A percentile compares a stretch with the other conserved stretches of the same genome.
These are phyloP conservation scores for Amblyraja radiata DNA, from an alignment of 2,797 vertebrate species.

Conservation along the genomic window DNA sequence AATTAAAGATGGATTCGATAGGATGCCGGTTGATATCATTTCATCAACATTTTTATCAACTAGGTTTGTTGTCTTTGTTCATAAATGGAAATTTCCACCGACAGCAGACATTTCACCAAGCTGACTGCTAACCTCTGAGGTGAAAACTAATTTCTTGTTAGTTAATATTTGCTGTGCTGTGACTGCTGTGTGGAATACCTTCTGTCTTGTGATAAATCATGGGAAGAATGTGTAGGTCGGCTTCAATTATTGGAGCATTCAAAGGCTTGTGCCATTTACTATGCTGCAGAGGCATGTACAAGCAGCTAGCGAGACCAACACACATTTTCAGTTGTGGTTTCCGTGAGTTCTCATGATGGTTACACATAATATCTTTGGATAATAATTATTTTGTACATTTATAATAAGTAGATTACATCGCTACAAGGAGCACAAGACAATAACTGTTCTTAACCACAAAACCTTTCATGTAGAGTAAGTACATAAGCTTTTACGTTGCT, in stretches of 20 bases:
- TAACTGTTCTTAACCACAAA: neutral
- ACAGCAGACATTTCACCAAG: slow-evolving; percentile 11
- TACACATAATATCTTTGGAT: neutral
- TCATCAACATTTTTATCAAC: slow-evolving; percentile 7
- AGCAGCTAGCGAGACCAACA: neutral
- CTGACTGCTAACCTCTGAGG: slow-evolving; percentile 3
- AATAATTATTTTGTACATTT: neutral
- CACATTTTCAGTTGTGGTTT: neutral
- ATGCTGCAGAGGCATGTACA: neutral
- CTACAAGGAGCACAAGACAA: neutral
- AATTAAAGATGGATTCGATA: neutral
- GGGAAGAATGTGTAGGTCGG: neutral
- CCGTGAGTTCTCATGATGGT: neutral
- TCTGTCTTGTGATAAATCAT: neutral
- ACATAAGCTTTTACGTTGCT: neutral
- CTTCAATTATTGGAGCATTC: neutral
- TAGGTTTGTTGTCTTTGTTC: slow-evolving; percentile 9
- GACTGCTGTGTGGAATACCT: neutral
- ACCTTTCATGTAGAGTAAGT: neutral
- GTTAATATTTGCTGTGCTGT: neutral
- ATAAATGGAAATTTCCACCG: slow-evolving; percentile 16
- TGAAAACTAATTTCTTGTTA: neutral
- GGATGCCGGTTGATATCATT: neutral
- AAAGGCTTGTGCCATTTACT: neutral
- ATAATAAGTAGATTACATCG: neutral